Conservation (phyloP, 2,113 vertebrate genomes). For the Dolichotis patagonum region DNA sequence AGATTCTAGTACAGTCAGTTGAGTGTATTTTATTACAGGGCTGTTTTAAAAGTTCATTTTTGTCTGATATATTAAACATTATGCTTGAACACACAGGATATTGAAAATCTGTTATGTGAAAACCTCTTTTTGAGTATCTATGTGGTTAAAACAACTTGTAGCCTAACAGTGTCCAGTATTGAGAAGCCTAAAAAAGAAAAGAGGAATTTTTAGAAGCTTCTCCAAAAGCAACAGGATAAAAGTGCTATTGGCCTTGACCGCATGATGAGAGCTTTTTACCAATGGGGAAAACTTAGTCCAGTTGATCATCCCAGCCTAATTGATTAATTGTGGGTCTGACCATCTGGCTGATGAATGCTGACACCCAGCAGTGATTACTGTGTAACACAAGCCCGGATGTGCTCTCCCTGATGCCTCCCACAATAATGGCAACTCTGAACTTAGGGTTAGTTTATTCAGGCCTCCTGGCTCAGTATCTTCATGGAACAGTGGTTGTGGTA, state of each 20-base stretch:
- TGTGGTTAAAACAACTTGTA: conserved; percentile 66
- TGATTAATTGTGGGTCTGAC: conserved; percentile 78
- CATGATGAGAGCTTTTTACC: conserved; percentile 64
- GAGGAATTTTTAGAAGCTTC: conserved; percentile 75
- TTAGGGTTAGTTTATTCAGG: conserved; percentile 79
- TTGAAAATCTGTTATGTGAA: conserved; percentile 46
- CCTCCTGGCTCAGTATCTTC: conserved; percentile 70
- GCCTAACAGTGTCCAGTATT: conserved; percentile 55
- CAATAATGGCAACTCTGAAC: conserved; percentile 74
- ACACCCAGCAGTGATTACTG: conserved; percentile 80
- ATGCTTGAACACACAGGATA: conserved; percentile 26
- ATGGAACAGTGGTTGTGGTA: conserved; percentile 75
- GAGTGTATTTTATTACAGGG: not conserved
- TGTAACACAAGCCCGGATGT: conserved; percentile 77
- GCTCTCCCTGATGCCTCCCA: conserved; percentile 67
- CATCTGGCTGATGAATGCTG: conserved; percentile 74
- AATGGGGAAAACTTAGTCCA: conserved; percentile 71
- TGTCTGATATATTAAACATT: conserved; percentile 42
- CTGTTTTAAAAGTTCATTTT: conserved; percentile 50
- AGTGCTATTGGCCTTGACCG: conserved; percentile 68
- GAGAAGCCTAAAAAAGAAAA: conserved; percentile 66
- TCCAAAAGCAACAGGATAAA: conserved; percentile 75
- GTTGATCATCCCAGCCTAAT: conserved; percentile 69
- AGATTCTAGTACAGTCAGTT: not conserved
- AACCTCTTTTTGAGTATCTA: conserved; percentile 58